These are phyloP conservation scores for Pipistrellus nathusii DNA, from an alignment of 2,797 vertebrate genomes.

Conservation along the genomic window DNA sequence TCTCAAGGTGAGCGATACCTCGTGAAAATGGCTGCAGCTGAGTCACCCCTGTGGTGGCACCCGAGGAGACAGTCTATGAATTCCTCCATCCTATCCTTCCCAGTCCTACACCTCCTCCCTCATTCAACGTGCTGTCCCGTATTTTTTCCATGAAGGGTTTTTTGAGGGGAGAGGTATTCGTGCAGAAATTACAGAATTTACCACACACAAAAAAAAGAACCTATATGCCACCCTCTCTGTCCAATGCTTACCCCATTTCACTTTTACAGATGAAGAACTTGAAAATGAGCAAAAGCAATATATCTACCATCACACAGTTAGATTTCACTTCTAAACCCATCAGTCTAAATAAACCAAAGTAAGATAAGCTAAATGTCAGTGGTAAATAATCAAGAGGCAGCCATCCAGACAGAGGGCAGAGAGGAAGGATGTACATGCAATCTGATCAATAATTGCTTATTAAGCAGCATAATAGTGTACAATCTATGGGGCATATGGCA, in stretches of 20 bases:
- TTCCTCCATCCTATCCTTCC: not conserved
- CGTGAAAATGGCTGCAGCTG: not conserved
- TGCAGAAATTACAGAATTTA: not conserved
- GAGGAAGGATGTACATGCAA: not conserved
- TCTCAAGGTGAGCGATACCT: not conserved
- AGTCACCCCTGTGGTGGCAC: not conserved
- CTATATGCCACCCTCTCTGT: not conserved
- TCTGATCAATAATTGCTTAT: not conserved
- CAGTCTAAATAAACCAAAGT: not conserved
- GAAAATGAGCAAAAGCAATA: slow-evolving; percentile 13
- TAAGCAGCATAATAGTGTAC: not conserved
- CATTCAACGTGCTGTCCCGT: not conserved
- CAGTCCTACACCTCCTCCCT: not conserved
- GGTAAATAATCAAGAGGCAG: not conserved
- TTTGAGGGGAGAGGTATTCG: rapidly evolving
- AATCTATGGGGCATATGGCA: not conserved
- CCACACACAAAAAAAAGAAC: not conserved
- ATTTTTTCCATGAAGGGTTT: not conserved
- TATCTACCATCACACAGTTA: not conserved
- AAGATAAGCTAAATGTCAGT: slow-evolving; percentile 15
- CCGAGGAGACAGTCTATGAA: not conserved
- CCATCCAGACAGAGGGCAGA: slow-evolving; percentile 17
- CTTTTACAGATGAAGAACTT: not conserved
- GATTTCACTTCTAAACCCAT: slow-evolving; percentile 26
- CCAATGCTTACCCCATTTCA: not conserved